Conservation (phyloP, 2,888 invertebrate genomes). For the Melanostoma scalare region DNA sequence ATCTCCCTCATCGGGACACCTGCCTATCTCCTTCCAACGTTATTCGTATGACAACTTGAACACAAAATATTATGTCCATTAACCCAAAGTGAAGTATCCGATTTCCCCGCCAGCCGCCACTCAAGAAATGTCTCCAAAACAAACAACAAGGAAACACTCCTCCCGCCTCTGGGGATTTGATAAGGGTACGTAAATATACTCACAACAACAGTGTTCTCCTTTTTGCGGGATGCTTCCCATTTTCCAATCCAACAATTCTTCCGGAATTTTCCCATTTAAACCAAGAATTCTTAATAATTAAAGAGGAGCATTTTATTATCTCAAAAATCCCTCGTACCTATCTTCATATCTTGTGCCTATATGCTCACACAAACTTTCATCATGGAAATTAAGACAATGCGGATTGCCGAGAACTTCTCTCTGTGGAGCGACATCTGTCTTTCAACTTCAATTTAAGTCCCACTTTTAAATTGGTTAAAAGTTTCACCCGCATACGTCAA, state of each 20-base stretch:
- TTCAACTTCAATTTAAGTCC: constrained; percentile 47
- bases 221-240: constrained; percentile 1
- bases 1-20: constrained; percentile 31
- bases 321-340: neutral
- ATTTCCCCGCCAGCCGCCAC: constrained; percentile 11
- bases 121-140: constrained; percentile 22
- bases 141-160: neutral
- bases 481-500: constrained; percentile 4
- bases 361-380: constrained; percentile 1
- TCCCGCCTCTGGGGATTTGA: constrained; percentile 11
- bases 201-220: neutral
- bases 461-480: constrained; percentile 26
- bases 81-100: constrained; percentile 6
- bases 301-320: constrained; percentile 35
- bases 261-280: constrained; percentile 28
- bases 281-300: constrained; percentile 55
- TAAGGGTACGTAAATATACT: constrained; percentile 24
- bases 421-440: constrained; percentile 43
- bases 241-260: constrained; percentile 6
- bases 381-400: constrained; percentile 37
- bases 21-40: constrained; percentile 49
- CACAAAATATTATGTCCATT: constrained; percentile 15
- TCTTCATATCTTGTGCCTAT: neutral
- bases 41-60: constrained; percentile 15
- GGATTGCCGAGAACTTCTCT: constrained; percentile 26